Conservation (phyloP, 1,140 invertebrate genomes). For the Drosophila auraria region DNA sequence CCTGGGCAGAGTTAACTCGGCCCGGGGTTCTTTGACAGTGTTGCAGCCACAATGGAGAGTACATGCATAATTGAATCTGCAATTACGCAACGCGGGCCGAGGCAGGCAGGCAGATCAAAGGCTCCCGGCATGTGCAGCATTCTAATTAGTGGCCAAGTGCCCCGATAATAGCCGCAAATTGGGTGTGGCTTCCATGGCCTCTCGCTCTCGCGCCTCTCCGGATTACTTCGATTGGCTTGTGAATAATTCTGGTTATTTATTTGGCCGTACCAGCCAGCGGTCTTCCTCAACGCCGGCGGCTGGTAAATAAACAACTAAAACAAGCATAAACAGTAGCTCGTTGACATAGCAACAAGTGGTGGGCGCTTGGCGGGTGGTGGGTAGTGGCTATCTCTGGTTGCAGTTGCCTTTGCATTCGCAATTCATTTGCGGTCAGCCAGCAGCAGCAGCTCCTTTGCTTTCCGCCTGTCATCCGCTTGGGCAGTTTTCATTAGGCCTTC, state of each 20-base stretch:
- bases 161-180: conserved; percentile 29
- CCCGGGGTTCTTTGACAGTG: conserved; percentile 26
- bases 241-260: conserved; percentile 43
- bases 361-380: conserved; percentile 3
- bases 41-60: conserved; percentile 20
- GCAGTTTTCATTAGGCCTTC: conserved; percentile 46
- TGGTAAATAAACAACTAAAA: conserved; percentile 44
- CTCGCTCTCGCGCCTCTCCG: background rate
- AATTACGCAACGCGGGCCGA: conserved; percentile 63
- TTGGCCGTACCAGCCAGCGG: conserved; percentile 18
- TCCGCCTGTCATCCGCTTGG: conserved; percentile 41
- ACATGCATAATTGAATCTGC: conserved; percentile 70
- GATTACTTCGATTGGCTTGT: conserved; percentile 16
- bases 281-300: conserved; percentile 24
- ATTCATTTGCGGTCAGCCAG: conserved; percentile 62
- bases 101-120: conserved; percentile 29
- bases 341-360: conserved; percentile 81
- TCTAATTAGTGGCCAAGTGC: conserved; percentile 37
- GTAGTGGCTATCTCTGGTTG: conserved; percentile 7
- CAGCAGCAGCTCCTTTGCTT: conserved; percentile 2
- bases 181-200: conserved; percentile 20
- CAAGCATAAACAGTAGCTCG: conserved; percentile 58
- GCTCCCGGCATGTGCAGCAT: conserved; percentile 28
- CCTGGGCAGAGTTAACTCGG: conserved; percentile 4
- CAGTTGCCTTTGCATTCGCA: conserved; percentile 18